These are phyloP conservation scores for Euphonia xanthogaster DNA, from an alignment of 2,797 vertebrate species.

Conservation along the genomic window DNA sequence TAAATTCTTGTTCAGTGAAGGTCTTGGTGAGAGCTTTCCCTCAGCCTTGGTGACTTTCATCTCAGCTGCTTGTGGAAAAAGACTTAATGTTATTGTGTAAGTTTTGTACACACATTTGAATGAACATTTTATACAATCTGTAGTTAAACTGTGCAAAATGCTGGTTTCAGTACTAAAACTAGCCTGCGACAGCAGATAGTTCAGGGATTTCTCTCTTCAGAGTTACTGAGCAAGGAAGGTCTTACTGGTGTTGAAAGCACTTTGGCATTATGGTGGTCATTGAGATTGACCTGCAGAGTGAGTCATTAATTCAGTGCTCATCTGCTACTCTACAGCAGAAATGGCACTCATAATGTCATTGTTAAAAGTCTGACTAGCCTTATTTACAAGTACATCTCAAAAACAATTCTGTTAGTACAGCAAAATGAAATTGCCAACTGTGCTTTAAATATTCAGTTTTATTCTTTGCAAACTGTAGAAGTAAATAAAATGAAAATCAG, in stretches of 20 bases:
- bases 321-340: neutral
- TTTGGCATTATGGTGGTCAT: neutral
- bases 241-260: neutral
- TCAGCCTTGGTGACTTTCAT: neutral
- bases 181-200: neutral
- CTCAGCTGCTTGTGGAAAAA: neutral
- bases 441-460: neutral
- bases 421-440: neutral
- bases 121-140: neutral
- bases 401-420: neutral
- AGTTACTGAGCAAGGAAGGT: neutral
- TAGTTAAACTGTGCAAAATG: neutral
- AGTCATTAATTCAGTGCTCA: neutral
- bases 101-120: neutral
- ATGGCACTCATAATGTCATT: neutral
- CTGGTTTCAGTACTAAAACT: neutral
- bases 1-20: neutral
- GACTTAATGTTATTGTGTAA: neutral
- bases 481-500: neutral
- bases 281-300: neutral
- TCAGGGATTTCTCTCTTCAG: neutral
- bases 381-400: neutral
- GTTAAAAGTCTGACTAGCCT: neutral
- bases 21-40: neutral
- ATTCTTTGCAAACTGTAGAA: neutral